These are phyloP conservation scores for Pluvialis apricaria DNA, from an alignment of 2,113 vertebrate species.

Conservation along the genomic window DNA sequence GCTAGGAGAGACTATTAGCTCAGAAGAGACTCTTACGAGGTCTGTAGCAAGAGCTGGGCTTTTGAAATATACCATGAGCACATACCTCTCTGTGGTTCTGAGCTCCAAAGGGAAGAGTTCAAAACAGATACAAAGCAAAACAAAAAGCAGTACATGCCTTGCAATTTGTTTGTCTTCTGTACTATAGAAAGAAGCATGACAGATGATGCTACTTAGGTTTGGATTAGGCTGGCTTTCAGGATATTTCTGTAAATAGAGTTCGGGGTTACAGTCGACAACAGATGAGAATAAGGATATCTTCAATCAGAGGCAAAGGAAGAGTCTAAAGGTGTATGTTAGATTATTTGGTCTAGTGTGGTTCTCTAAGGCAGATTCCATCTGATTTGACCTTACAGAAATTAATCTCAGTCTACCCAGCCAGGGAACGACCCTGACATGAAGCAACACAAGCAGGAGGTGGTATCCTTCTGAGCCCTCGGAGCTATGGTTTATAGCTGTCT, in stretches of 20 bases:
- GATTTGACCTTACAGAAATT: not conserved
- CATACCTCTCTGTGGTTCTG: not conserved
- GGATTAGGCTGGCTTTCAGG: not conserved
- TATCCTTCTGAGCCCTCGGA: not conserved
- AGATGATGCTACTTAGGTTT: not conserved
- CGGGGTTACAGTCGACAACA: not conserved
- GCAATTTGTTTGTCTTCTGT: not conserved
- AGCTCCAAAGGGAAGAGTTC: not conserved
- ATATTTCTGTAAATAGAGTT: not conserved
- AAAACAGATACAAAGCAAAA: not conserved
- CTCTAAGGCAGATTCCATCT: not conserved
- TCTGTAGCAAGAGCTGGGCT: not conserved
- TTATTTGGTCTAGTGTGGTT: not conserved
- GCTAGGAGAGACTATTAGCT: not conserved
- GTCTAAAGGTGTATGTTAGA: not conserved
- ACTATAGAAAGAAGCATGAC: not conserved
- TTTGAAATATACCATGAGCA: not conserved
- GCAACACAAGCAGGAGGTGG: not conserved
- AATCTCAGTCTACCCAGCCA: not conserved
- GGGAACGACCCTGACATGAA: conserved; percentile 23
- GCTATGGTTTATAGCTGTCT: not conserved
- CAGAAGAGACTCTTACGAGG: not conserved
- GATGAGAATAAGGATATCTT: not conserved
- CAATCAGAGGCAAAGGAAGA: not conserved
- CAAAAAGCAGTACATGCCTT: not conserved